phyloP scores from a whole-genome alignment of 2,888 invertebrate species.

The Rhaphigaster nebulosa region DNA sequence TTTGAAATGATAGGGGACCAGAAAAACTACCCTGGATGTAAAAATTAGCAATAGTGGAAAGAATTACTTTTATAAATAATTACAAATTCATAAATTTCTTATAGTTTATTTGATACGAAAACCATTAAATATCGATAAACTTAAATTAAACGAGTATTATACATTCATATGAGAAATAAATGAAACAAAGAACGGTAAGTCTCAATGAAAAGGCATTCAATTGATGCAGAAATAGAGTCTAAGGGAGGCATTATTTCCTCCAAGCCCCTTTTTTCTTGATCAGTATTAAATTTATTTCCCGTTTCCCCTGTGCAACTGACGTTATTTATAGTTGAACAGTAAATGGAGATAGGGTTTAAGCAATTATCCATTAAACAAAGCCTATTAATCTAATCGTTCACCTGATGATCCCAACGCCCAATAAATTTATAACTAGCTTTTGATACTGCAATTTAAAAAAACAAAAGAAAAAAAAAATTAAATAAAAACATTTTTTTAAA shows the following conservation, averaged over 20 bases:
- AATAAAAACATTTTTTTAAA: no score
- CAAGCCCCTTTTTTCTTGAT: conserved; percentile 31
- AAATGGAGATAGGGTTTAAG: not conserved
- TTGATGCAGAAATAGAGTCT: conserved; percentile 30
- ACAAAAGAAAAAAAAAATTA: not conserved
- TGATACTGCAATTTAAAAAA: not conserved
- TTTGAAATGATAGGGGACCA: no score
- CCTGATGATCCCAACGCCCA: not conserved
- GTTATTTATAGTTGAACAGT: conserved; percentile 7
- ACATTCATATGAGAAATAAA: not conserved
- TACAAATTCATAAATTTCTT: not conserved
- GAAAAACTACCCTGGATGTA: no score
- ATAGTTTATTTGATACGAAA: not conserved
- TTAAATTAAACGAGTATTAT: not conserved
- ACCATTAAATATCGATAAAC: not conserved
- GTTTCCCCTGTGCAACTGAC: not conserved
- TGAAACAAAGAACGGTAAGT: not conserved
- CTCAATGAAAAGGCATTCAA: conserved; percentile 11
- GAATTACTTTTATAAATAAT: no score
- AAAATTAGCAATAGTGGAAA: no score
- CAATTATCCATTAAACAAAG: not conserved
- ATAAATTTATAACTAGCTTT: not conserved
- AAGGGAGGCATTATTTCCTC: conserved; percentile 29
- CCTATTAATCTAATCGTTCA: not conserved
- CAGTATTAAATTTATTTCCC: conserved; percentile 31